Conservation (phyloP, 2,888 invertebrate genomes). For the Scaptomyza polygonia region DNA sequence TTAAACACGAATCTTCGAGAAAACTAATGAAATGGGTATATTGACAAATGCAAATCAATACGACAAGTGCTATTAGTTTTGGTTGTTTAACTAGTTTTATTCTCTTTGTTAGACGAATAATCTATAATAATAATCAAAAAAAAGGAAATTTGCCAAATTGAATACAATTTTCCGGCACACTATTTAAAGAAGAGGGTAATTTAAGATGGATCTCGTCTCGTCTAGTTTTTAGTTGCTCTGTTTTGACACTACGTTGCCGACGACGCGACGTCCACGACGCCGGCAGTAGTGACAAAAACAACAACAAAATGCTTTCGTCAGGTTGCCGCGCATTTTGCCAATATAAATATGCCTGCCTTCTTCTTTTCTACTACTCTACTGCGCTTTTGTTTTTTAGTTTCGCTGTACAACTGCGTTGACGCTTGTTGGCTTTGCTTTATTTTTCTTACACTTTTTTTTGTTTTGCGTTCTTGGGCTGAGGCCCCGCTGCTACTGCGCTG, state of each 20-base stretch:
- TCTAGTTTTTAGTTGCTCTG: slow-evolving; percentile 34
- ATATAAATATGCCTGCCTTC: slow-evolving; percentile 15
- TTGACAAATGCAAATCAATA: not conserved
- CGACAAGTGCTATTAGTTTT: too few species aligned
- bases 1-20: not conserved
- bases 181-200: not conserved
- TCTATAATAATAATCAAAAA: not conserved
- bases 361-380: slow-evolving; percentile 17
- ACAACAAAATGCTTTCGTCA: slow-evolving; percentile 17
- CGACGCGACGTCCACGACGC: not conserved
- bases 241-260: slow-evolving; percentile 33
- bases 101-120: too few species aligned
- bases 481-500: not conserved
- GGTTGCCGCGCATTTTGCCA: slow-evolving; percentile 41
- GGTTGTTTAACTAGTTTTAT: too few species aligned
- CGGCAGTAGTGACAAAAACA: slow-evolving; percentile 6
- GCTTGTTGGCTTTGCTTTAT: slow-evolving; percentile 4
- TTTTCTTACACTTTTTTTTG: slow-evolving; percentile 1
- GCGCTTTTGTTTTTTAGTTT: slow-evolving; percentile 13
- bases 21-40: not conserved
- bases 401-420: slow-evolving; percentile 11
- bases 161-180: not conserved
- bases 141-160: not conserved
- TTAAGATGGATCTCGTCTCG: not conserved
- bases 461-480: not conserved